These are phyloP conservation scores for Drosophila neocordata DNA, from an alignment of 1,140 invertebrate species.

Conservation along the genomic window DNA sequence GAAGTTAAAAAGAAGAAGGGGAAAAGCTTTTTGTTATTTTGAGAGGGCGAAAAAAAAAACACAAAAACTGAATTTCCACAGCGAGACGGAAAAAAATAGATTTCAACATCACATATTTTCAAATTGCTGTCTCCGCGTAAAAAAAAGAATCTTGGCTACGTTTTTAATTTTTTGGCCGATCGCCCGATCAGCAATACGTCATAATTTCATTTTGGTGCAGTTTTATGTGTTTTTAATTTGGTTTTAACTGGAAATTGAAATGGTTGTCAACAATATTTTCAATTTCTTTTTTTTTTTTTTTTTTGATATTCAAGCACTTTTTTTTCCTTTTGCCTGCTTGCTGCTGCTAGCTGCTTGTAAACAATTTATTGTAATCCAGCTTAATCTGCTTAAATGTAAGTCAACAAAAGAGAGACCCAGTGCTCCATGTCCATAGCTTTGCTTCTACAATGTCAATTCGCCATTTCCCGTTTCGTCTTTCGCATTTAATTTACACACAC, in stretches of 20 bases:
- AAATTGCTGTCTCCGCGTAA: conserved; percentile 23
- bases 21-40: background rate
- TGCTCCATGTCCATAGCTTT: conserved; percentile 29
- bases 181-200: conserved; percentile 64
- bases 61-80: conserved; percentile 2
- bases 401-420: conserved; percentile 25
- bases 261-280: conserved; percentile 33
- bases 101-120: conserved; percentile 14
- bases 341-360: conserved; percentile 35
- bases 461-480: conserved; percentile 21
- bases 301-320: conserved; percentile 58
- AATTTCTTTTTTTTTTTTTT: conserved; percentile 20
- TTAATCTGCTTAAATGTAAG: conserved; percentile 61
- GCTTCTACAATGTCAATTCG: conserved; percentile 29
- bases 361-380: conserved; percentile 67
- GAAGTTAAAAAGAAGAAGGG: background rate
- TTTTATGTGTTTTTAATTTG: conserved; percentile 35
- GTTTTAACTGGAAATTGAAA: conserved; percentile 40
- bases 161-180: conserved; percentile 47
- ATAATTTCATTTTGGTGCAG: conserved; percentile 44
- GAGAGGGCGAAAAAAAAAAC: too few relatives aligned
- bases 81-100: background rate
- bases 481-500: conserved; percentile 36
- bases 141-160: conserved; percentile 35
- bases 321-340: conserved; percentile 21